Conservation (phyloP, 2,113 vertebrate species). For the Nibea albiflora region DNA sequence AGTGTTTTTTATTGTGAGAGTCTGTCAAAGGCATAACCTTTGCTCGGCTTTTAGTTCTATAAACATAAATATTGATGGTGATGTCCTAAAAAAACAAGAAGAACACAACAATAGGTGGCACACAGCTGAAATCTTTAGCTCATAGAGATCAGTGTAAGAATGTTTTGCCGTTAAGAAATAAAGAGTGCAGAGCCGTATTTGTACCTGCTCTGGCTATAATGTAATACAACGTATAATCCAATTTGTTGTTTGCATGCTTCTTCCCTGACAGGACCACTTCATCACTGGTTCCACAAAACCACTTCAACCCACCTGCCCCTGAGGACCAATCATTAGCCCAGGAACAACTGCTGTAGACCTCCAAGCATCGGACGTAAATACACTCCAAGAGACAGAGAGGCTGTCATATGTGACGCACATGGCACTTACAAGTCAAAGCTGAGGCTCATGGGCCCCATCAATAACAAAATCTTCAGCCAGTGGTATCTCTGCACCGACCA, state of each 20-base stretch:
- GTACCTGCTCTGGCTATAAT: neutral
- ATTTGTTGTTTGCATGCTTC: neutral
- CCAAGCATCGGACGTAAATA: slow-evolving; percentile 5
- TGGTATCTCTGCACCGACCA: slow-evolving; percentile 9
- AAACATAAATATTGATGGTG: neutral
- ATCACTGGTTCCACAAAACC: slow-evolving; percentile 52
- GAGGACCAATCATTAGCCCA: slow-evolving; percentile 39
- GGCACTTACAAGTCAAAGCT: slow-evolving; percentile 3
- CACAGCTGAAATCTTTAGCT: neutral
- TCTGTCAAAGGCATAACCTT: neutral
- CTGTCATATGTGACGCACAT: slow-evolving; percentile 21
- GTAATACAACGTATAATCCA: neutral
- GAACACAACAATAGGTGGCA: neutral
- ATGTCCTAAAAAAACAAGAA: neutral
- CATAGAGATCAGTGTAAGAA: neutral
- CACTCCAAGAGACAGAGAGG: slow-evolving; percentile 4
- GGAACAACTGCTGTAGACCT: slow-evolving; percentile 23
- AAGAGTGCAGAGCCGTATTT: neutral
- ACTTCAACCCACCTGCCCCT: slow-evolving; percentile 33
- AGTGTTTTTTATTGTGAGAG: slow-evolving; percentile 15
- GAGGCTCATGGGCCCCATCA: slow-evolving; percentile 20
- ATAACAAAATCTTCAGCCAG: slow-evolving; percentile 24
- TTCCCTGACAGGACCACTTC: slow-evolving; percentile 32
- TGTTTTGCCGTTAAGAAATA: neutral
- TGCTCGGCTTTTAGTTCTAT: neutral